Evolutionary conservation across 2,888 invertebrate genomes (phyloP), one percentile per base, ranked within the genome.

Genomic region (Pardosa pseudoannulata): DNA sequence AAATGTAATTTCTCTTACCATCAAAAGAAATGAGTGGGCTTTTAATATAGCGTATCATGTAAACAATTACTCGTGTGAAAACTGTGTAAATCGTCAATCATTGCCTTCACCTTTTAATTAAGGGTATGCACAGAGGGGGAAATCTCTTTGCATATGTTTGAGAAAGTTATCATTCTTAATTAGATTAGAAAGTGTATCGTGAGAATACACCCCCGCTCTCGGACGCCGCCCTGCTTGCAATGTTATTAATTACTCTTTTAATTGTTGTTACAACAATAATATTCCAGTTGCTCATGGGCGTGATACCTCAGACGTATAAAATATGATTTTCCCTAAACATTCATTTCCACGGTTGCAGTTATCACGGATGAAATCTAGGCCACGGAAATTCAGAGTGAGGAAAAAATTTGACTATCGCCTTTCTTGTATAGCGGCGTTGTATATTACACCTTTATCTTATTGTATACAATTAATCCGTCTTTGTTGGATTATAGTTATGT

Each of bases 161-260:
- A 23, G 23, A 23, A 56, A 56, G 7, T 7, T 23, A 56, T 56
- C 23, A 56, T 23, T 23, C 5, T 16, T 23, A 56, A 56, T 56
- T 56, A 56, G 56, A 56, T 56, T 56, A 56, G 13, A 2, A 56
- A 56, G 1, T 23, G 56, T 56, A 56, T 56, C 56, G 56, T 56
- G 56, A 23, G 56, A 56, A 56, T 56, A 56, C 56, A 23, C 56
- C 56, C 56, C 56, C 56, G 56, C 56, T 23, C 23, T 23, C 3
- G 56, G 56, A 23, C 19, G 16, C 56, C 56, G 56, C 56, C 56
- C 56, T 56, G 56, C 23, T 23, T 19, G 56, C 5, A 23, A 23
- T 56, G 23, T 56, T 56, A 56, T 56, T 56, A 56, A 56, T 56
- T 56, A 23, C 23, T 56, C 23, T 2, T 56, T 56, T 56, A 56